Evolutionary conservation across 2,113 vertebrate species (phyloP).

Genomic region (Chaetura pelagica): DNA sequence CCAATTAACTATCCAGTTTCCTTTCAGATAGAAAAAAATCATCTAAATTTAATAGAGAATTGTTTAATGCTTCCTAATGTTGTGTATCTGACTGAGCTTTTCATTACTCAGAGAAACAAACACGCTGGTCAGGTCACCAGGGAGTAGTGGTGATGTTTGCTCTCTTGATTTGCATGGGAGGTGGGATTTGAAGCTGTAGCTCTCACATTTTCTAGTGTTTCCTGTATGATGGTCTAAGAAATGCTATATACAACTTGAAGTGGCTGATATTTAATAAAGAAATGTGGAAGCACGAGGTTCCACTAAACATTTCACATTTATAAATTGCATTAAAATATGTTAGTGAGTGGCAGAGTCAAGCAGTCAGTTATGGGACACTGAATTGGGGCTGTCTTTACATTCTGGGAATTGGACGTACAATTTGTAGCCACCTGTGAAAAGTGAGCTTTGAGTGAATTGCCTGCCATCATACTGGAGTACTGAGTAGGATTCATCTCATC

Average conservation of each 20-base stretch:
- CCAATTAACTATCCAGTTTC: conserved; percentile 65
- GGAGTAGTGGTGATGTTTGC: neutral
- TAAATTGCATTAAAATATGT: neutral
- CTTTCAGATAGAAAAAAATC: conserved; percentile 50
- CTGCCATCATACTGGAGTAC: neutral
- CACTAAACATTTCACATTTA: neutral
- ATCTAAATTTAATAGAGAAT: conserved; percentile 53
- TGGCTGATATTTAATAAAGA: neutral
- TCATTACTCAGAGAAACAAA: conserved; percentile 65
- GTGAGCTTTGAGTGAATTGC: neutral
- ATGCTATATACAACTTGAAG: neutral
- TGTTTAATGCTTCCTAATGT: conserved; percentile 65
- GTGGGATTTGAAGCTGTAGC: neutral
- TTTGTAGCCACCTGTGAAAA: neutral
- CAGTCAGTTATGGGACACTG: neutral
- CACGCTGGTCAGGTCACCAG: neutral
- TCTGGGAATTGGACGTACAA: neutral
- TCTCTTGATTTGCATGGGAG: neutral
- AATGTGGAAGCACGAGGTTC: neutral
- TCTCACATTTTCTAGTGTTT: neutral
- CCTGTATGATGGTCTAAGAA: neutral
- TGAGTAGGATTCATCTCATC: neutral
- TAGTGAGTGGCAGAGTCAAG: neutral
- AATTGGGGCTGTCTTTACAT: neutral
- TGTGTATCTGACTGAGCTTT: conserved; percentile 59